phyloP scores from a whole-genome alignment of 1,140 invertebrate species.

The Berghia stephanieae region DNA sequence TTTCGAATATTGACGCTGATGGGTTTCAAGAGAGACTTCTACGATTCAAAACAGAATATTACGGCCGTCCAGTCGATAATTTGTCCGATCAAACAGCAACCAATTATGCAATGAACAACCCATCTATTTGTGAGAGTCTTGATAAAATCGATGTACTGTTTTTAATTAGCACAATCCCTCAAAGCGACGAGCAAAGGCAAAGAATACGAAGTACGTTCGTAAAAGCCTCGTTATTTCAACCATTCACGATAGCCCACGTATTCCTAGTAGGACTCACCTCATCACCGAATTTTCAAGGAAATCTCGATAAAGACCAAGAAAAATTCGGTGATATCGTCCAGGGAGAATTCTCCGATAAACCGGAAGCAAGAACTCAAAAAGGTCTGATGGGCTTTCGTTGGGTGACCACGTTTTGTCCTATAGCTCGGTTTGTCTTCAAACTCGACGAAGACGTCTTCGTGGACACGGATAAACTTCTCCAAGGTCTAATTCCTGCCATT shows the following conservation, averaged over 20 bases:
- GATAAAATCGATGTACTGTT: constrained; percentile 13
- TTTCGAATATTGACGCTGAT: not conserved
- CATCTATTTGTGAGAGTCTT: not conserved
- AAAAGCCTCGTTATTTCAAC: not conserved
- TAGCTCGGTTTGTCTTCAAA: constrained; percentile 80
- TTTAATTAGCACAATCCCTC: not conserved
- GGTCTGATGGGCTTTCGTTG: constrained; percentile 87
- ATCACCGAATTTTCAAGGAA: constrained; percentile 36
- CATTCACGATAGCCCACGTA: constrained; percentile 52
- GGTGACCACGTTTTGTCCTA: constrained; percentile 75
- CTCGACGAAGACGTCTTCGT: constrained; percentile 89
- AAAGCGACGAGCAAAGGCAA: constrained; percentile 10
- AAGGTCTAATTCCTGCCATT: constrained; percentile 27
- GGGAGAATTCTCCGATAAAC: constrained; percentile 50
- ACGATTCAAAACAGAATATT: constrained; percentile 7
- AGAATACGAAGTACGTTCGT: constrained; percentile 6
- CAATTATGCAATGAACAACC: not conserved
- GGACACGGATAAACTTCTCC: constrained; percentile 72
- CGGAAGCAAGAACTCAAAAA: constrained; percentile 50
- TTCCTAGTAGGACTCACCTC: constrained; percentile 74
- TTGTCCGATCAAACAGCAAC: too few relatives aligned
- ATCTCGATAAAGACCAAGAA: constrained; percentile 37
- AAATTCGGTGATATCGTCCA: constrained; percentile 50
- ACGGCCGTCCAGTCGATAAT: not conserved
- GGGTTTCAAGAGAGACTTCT: constrained; percentile 13